Conservation (phyloP, 2,113 vertebrate species). For the Thinocorus orbignyianus region DNA sequence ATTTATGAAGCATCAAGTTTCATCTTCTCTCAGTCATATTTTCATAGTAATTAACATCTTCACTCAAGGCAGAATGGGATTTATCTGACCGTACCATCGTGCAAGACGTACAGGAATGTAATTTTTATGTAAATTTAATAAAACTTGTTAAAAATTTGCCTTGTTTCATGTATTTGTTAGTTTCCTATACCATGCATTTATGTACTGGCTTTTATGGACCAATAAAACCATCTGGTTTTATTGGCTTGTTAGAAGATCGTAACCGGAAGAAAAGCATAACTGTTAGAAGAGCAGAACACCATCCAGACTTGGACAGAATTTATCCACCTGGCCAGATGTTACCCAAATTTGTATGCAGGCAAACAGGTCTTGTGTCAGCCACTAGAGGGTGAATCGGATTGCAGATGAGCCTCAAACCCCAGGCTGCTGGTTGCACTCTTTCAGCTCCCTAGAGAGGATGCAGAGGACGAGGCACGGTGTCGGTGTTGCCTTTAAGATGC, state of each 20-base stretch:
- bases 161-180: neutral
- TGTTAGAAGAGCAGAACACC: neutral
- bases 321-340: neutral
- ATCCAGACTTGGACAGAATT: neutral
- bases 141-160: neutral
- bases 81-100: neutral
- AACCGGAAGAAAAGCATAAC: neutral
- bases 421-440: neutral
- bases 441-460: neutral
- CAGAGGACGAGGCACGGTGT: neutral
- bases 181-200: neutral
- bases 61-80: neutral
- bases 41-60: neutral
- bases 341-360: neutral
- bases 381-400: slow-evolving; percentile 37
- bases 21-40: neutral
- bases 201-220: neutral
- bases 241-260: neutral
- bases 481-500: neutral
- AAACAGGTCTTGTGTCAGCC: neutral
- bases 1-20: neutral
- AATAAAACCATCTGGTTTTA: neutral
- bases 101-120: neutral
- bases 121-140: slow-evolving; percentile 14
- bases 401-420: neutral